Percentiles rank a stretch among this genome's conserved stretches.
Conservation (phyloP, 2,797 vertebrate species). For the Sebastes trivittatus region DNA sequence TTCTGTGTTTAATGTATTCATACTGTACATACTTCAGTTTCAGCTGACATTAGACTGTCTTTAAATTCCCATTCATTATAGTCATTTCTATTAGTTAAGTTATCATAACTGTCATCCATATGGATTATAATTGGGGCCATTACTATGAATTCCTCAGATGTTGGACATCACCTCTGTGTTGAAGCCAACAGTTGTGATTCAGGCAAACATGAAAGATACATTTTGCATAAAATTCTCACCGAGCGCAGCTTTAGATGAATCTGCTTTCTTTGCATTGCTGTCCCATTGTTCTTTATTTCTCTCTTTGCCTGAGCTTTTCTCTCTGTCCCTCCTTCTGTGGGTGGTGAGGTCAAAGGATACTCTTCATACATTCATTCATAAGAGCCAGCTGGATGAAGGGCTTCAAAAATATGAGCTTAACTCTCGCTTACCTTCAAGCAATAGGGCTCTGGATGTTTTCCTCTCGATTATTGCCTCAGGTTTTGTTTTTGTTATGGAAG, state of each 20-base stretch:
- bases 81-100: not conserved
- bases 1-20: not conserved
- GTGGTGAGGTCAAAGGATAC: slow-evolving; percentile 62
- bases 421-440: slow-evolving; percentile 14
- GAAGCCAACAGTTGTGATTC: not conserved
- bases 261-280: slow-evolving; percentile 29
- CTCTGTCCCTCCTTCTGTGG: slow-evolving; percentile 35
- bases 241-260: not conserved
- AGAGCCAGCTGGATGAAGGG: slow-evolving; percentile 46
- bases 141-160: not conserved
- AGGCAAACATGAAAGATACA: not conserved
- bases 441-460: not conserved
- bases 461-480: not conserved
- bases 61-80: not conserved
- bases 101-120: not conserved
- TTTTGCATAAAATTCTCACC: not conserved
- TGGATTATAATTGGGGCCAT: not conserved
- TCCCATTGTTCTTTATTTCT: slow-evolving; percentile 27
- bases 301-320: slow-evolving; percentile 25
- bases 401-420: slow-evolving; percentile 52
- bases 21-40: not conserved
- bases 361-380: slow-evolving; percentile 74
- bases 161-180: not conserved
- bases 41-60: not conserved
- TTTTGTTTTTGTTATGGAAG: not conserved